Conservation (phyloP, 1,140 invertebrate species). For the Babylonia areolata region DNA sequence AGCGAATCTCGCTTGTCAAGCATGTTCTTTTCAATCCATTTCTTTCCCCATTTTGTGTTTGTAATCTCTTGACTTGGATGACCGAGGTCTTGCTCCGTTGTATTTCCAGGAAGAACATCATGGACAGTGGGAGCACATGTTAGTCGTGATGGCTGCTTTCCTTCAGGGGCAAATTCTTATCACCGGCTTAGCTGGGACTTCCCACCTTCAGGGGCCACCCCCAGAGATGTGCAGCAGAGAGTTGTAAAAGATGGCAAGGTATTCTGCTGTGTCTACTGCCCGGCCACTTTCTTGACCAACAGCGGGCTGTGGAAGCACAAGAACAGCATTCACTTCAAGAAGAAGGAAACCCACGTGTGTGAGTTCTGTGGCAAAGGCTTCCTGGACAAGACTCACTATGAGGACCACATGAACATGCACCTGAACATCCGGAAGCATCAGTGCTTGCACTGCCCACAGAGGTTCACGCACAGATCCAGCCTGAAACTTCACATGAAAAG, state of each 20-base stretch:
- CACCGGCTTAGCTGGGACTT: too few species aligned
- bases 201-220: too few species aligned
- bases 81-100: background rate
- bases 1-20: too few species aligned
- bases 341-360: background rate
- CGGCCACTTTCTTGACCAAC: background rate
- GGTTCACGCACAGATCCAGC: background rate
- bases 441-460: background rate
- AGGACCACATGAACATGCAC: slow-evolving; percentile 13
- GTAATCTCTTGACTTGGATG: slow-evolving; percentile 2
- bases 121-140: background rate
- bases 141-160: too few species aligned
- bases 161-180: too few species aligned
- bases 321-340: slow-evolving; percentile 1
- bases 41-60: too few species aligned
- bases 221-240: background rate
- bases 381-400: background rate
- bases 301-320: slow-evolving; percentile 26
- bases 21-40: too few species aligned
- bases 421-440: background rate
- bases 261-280: background rate
- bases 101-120: background rate
- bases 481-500: background rate
- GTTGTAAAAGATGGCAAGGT: background rate
- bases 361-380: slow-evolving; percentile 9